A percentile compares a stretch with the other conserved stretches of the same genome.
Conservation (phyloP, 2,113 vertebrate species). For the Carlito syrichta region DNA sequence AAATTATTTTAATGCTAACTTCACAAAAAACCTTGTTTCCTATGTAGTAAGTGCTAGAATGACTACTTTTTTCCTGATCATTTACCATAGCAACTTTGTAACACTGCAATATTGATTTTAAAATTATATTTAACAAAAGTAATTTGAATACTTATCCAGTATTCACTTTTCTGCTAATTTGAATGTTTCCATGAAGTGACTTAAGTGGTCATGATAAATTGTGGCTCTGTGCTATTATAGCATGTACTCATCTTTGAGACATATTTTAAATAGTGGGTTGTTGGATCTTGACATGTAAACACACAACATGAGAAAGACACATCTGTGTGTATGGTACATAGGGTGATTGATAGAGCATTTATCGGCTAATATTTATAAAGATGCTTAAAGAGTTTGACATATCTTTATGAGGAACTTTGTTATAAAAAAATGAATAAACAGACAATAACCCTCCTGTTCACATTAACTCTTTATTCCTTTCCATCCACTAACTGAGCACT, state of each 20-base stretch:
- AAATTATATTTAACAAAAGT: slow-evolving; percentile 20
- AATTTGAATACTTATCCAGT: slow-evolving; percentile 6
- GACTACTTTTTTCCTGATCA: slow-evolving; percentile 69
- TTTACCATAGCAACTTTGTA: slow-evolving; percentile 67
- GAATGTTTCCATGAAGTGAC: background rate
- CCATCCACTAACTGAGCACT: background rate
- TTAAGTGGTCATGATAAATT: background rate
- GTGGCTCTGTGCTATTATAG: background rate
- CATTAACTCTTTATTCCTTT: background rate
- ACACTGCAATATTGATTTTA: slow-evolving; percentile 42
- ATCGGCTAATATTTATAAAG: background rate
- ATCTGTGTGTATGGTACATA: background rate
- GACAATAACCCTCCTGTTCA: background rate
- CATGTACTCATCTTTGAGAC: background rate
- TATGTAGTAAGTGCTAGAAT: slow-evolving; percentile 71
- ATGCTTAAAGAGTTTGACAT: background rate
- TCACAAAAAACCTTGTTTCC: slow-evolving; percentile 75
- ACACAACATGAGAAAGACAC: background rate
- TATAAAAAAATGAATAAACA: background rate
- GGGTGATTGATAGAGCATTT: background rate
- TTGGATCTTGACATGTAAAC: background rate
- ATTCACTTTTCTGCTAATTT: background rate
- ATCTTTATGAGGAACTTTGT: background rate
- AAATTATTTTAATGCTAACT: slow-evolving; percentile 79
- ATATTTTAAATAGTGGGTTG: background rate